phyloP scores from a whole-genome alignment of 2,113 vertebrate genomes.

The Murina feae region DNA sequence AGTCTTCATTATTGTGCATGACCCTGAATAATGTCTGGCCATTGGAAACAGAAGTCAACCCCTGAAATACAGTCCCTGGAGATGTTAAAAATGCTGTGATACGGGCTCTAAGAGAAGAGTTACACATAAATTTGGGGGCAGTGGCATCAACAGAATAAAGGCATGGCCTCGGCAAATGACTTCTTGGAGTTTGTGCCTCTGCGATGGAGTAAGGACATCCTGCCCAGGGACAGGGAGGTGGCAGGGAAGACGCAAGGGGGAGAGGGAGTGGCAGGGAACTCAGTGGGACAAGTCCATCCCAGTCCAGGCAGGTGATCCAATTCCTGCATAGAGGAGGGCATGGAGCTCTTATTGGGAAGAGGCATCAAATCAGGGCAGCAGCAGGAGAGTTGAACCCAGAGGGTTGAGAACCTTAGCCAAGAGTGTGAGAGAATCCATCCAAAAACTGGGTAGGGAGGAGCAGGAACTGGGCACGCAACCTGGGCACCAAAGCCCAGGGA shows the following conservation, averaged over 20 bases:
- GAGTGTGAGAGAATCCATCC: neutral
- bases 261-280: neutral
- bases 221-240: neutral
- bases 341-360: neutral
- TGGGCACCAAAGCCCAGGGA: neutral
- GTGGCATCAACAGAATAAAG: neutral
- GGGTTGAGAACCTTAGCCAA: neutral
- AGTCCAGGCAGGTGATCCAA: neutral
- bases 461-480: neutral
- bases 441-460: neutral
- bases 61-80: slow-evolving; percentile 9
- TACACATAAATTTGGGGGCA: neutral
- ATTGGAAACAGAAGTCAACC: slow-evolving; percentile 5
- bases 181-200: neutral
- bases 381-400: neutral
- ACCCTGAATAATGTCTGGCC: slow-evolving; percentile 28
- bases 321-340: neutral
- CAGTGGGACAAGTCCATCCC: neutral
- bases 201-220: neutral
- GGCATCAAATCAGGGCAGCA: neutral
- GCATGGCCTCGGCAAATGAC: neutral
- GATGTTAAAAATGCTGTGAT: slow-evolving; percentile 31
- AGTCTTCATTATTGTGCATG: neutral
- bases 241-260: neutral
- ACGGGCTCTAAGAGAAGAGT: neutral